Conservation (phyloP, 64 coral and sea anemone species). For the Stichodactyla mertensii region DNA sequence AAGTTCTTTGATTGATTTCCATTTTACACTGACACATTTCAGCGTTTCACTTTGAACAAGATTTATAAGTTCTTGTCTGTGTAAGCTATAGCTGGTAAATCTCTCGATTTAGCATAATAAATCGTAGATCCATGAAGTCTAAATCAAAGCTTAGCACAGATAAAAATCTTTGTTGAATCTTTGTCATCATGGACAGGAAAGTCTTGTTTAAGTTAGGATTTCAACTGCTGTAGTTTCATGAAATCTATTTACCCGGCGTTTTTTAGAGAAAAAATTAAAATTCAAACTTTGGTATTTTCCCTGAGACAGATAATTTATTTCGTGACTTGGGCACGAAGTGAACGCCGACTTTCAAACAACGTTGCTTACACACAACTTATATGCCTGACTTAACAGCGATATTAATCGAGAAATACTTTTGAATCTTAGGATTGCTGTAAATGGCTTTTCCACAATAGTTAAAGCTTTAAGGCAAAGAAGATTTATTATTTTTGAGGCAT, state of each 20-base stretch:
- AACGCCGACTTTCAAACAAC: not conserved
- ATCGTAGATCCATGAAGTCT: not conserved
- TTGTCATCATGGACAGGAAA: too few relatives aligned
- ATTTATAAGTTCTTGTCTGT: not conserved
- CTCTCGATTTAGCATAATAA: slow-evolving; percentile 1
- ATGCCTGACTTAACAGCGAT: not conserved
- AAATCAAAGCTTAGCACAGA: not conserved
- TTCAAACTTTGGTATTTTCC: too few relatives aligned
- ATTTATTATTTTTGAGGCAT: too few relatives aligned
- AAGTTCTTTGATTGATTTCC: not conserved
- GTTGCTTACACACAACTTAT: not conserved
- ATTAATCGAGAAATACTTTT: not conserved
- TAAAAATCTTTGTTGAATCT: not conserved
- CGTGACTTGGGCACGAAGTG: not conserved
- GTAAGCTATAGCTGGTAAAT: not conserved
- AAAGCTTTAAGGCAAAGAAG: too few relatives aligned
- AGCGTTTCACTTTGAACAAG: not conserved
- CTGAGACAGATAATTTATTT: not conserved
- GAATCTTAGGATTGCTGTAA: too few relatives aligned
- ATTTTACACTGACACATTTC: not conserved
- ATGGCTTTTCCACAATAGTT: too few relatives aligned
- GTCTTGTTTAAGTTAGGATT: not conserved
- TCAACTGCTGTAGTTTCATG: not conserved
- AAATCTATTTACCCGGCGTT: not conserved
- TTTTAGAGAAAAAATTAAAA: too few relatives aligned